Base-by-base conservation (phyloP, 2,888 invertebrate species). In the Leptogaster cylindrica region DNA sequence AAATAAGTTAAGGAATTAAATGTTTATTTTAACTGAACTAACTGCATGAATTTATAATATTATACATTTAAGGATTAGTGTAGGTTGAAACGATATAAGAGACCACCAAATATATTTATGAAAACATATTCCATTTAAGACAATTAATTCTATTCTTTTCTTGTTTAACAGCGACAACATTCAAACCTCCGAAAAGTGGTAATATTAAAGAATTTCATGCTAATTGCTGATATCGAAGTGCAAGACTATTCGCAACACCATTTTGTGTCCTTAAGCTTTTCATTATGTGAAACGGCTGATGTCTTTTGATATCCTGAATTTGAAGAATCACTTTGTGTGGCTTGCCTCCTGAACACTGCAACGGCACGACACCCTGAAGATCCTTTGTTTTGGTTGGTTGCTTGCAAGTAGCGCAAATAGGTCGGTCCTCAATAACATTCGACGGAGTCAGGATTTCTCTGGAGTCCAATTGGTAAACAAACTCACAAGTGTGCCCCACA, bases 171-270 rank as follows among this genome's bases (percentile, higher is more conserved):
- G n/a, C n/a, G n/a, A n/a, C n/a, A n/a, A n/a, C n/a, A n/a, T n/a
- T n/a, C n/a, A n/a, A n/a, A n/a, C n/a, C n/a, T n/a, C n/a, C n/a
- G n/a, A n/a, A n/a, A n/a, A n/a, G n/a, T n/a, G n/a, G n/a, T n/a
- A n/a, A n/a, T n/a, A n/a, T n/a, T n/a, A n/a, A n/a, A n/a, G n/a
- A n/a, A 41, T 2, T 2, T 41, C 41, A 88, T 84, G 0, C 85
- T 87, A 6, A 85, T 78, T 20, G n/a, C 33, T 68, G 68, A 31
- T 68, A 52, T 7, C 52, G 23, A 18, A 68, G 23, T 8, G 68
- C 65, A 8, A 68, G 50, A 20, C 68, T 58, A n/a, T 65, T 68
- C 2, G 65, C 55, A 7, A 64, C 61, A 8, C 41, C n/a, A 28
- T 27, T 44, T n/a, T 16, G 27, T 7, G 7, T 27, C 28, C 28